phyloP scores from a whole-genome alignment of 2,888 invertebrate species.

The Athrips mouffetella region DNA sequence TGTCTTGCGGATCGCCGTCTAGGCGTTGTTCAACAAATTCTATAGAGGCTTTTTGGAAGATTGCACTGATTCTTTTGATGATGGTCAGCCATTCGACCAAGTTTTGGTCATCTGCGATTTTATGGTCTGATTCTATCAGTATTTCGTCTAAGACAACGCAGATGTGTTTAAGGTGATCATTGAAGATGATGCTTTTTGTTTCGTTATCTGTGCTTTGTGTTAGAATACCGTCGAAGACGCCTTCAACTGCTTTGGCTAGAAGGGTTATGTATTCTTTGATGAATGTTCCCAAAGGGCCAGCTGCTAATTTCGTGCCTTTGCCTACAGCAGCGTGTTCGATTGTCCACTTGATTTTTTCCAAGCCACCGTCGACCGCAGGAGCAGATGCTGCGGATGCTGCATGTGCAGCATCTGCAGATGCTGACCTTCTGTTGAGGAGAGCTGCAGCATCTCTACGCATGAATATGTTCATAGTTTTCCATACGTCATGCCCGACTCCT shows the following conservation, averaged over 20 bases:
- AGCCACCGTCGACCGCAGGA: neutral
- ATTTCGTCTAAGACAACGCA: slow-evolving; percentile 38
- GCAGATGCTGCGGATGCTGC: too few relatives aligned
- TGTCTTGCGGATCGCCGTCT: slow-evolving; percentile 28
- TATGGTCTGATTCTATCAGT: slow-evolving; percentile 33
- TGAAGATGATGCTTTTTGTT: slow-evolving; percentile 26
- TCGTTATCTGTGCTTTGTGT: slow-evolving; percentile 22
- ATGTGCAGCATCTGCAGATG: too few relatives aligned
- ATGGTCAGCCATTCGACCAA: slow-evolving; percentile 42
- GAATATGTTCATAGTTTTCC: slow-evolving; percentile 42
- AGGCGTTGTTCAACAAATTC: slow-evolving; percentile 33
- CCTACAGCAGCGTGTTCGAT: slow-evolving; percentile 29
- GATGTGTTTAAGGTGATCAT: slow-evolving; percentile 34
- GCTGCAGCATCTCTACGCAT: slow-evolving; percentile 24
- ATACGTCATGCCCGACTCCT: slow-evolving; percentile 52
- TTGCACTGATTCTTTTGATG: slow-evolving; percentile 49
- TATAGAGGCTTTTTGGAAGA: slow-evolving; percentile 43
- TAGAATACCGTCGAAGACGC: slow-evolving; percentile 36
- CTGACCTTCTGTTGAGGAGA: slow-evolving; percentile 31
- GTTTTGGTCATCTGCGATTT: slow-evolving; percentile 31
- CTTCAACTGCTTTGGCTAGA: slow-evolving; percentile 39
- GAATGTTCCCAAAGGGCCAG: slow-evolving; percentile 30
- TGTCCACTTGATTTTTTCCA: slow-evolving; percentile 3
- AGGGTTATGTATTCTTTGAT: slow-evolving; percentile 47
- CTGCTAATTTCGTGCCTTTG: slow-evolving; percentile 41